Evolutionary conservation across 2,888 invertebrate species (phyloP).

Genomic region (Acrobasis suavella): DNA sequence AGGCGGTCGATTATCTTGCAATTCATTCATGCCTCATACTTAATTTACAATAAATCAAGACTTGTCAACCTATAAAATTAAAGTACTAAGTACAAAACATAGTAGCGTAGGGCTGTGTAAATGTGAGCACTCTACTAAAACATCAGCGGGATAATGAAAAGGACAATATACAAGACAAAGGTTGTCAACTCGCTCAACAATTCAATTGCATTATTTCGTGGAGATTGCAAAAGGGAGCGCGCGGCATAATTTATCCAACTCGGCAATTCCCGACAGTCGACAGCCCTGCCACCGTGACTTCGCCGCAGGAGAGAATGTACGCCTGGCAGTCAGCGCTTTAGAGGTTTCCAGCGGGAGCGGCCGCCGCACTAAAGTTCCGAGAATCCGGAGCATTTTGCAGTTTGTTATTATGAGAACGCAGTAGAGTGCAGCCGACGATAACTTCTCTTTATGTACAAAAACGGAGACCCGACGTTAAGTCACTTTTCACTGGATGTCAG

Average conservation of each 20-base stretch:
- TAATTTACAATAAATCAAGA: slow-evolving; percentile 9
- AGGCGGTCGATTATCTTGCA: slow-evolving; percentile 1
- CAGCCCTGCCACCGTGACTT: slow-evolving; percentile 69
- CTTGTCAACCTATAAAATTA: neutral
- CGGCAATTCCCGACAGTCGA: slow-evolving; percentile 75
- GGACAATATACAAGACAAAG: slow-evolving; percentile 62
- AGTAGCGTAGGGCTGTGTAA: slow-evolving; percentile 28
- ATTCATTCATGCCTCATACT: slow-evolving; percentile 8
- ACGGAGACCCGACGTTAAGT: slow-evolving; percentile 48
- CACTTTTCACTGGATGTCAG: slow-evolving; percentile 31
- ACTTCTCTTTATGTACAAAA: slow-evolving; percentile 67
- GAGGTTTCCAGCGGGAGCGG: slow-evolving; percentile 63
- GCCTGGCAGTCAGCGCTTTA: slow-evolving; percentile 75
- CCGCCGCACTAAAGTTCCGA: slow-evolving; percentile 70
- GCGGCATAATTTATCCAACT: slow-evolving; percentile 74
- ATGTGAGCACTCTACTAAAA: slow-evolving; percentile 14
- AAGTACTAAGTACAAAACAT: slow-evolving; percentile 7
- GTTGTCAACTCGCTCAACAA: slow-evolving; percentile 61
- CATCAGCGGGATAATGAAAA: slow-evolving; percentile 36
- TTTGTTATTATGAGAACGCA: slow-evolving; percentile 67
- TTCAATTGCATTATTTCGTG: slow-evolving; percentile 75
- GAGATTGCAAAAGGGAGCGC: slow-evolving; percentile 69
- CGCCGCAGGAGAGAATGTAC: slow-evolving; percentile 69
- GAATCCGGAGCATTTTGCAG: slow-evolving; percentile 77
- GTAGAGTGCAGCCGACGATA: slow-evolving; percentile 61